A percentile compares a stretch with the other conserved stretches of the same genome.
Conservation (phyloP, 2,888 invertebrate genomes). For the Agonopterix arenella region DNA sequence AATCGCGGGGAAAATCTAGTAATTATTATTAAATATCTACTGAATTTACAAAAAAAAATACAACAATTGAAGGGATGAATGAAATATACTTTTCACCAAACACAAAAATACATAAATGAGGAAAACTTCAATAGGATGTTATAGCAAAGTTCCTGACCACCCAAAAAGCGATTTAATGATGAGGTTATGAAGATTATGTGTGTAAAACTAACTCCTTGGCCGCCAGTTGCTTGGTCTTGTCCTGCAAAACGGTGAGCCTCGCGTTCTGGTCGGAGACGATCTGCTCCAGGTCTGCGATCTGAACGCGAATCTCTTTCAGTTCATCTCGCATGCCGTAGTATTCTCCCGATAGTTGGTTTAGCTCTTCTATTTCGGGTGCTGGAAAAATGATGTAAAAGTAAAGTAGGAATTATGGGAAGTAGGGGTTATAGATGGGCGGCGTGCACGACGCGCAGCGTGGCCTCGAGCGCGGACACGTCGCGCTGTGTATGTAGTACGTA, state of each 20-base stretch:
- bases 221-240: constrained; percentile 52
- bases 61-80: too few relatives aligned
- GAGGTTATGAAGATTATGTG: not conserved
- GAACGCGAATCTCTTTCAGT: constrained; percentile 31
- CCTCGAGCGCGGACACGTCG: constrained; percentile 93
- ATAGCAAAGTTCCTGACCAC: too few relatives aligned
- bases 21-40: too few relatives aligned
- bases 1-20: too few relatives aligned
- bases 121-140: too few relatives aligned
- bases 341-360: constrained; percentile 38
- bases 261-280: constrained; percentile 40
- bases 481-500: constrained; percentile 58
- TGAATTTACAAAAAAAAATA: too few relatives aligned
- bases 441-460: too few relatives aligned
- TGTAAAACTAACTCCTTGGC: constrained; percentile 44
- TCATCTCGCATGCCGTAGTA: constrained; percentile 52
- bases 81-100: too few relatives aligned
- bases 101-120: too few relatives aligned
- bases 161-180: too few relatives aligned
- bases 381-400: not conserved
- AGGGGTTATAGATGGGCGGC: constrained; percentile 77
- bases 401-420: too few relatives aligned
- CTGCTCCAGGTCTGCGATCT: constrained; percentile 32
- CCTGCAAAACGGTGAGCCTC: constrained; percentile 37
- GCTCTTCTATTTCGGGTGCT: constrained; percentile 63